These are phyloP conservation scores for Drosophila monieri DNA, from an alignment of 2,888 invertebrate species.

Conservation along the genomic window DNA sequence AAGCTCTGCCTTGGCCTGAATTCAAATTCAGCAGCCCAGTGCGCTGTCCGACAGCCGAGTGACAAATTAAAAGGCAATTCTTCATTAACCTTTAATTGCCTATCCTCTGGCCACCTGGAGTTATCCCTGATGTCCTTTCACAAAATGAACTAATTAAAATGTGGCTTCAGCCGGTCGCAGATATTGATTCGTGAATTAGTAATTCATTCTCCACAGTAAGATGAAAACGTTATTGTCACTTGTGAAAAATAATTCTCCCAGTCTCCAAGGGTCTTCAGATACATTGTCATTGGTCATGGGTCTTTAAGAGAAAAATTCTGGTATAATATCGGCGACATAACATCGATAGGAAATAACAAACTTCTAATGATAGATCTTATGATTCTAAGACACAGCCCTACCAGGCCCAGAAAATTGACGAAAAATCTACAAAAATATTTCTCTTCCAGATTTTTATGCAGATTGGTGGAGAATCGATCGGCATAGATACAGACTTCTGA, in stretches of 20 bases:
- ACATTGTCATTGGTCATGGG: no score
- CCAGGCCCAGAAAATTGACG: no score
- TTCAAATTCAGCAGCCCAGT: constrained; percentile 19
- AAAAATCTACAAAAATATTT: no score
- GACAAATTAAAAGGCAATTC: constrained; percentile 40
- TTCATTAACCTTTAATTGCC: constrained; percentile 38
- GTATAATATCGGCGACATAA: no score
- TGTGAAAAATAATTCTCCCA: background rate
- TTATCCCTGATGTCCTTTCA: constrained; percentile 1
- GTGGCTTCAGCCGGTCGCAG: background rate
- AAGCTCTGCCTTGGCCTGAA: constrained; percentile 20
- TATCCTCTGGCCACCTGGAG: constrained; percentile 7
- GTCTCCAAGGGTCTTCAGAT: no score
- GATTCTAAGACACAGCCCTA: no score
- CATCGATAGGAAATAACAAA: no score
- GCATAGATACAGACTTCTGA: no score
- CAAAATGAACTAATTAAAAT: constrained; percentile 19
- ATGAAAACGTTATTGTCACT: background rate
- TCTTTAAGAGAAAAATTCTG: no score
- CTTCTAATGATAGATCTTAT: no score
- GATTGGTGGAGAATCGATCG: no score
- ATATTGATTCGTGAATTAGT: background rate
- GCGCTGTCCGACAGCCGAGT: constrained; percentile 19
- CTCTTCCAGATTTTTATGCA: no score
- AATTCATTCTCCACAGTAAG: background rate